Base-by-base conservation (phyloP, 2,113 vertebrate genomes). In the Megalops atlanticus region DNA sequence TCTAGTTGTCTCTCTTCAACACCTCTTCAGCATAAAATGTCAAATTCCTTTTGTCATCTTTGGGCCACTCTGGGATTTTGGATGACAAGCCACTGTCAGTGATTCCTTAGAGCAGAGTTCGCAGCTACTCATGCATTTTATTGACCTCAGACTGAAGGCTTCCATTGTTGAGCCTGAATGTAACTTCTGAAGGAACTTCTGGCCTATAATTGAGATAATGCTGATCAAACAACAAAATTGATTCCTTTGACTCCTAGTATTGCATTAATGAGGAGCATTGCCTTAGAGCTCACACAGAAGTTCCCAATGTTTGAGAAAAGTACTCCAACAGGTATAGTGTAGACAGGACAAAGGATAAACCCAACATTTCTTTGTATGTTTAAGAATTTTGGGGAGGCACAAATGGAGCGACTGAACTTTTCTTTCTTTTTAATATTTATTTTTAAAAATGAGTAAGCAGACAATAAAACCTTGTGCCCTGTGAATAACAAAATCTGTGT, bases 401-500 rank as follows among this genome's bases (percentile, higher is more conserved):
- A 80, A 49, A 78, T 27, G 1, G 10, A 75, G 36, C 0, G 15
- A 73, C 36, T 33, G 21, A 4, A 74, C 77, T 38, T 15, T 75
- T 77, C 86, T 91, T 90, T 35, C 72, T 81, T 91, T 81, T 85
- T 87, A 81, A 84, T 49, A 94, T 97, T 97, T 95, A 95, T 97
- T 95, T 92, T 95, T 93, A 94, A 96, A 96, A 96, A 97, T 91
- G 93, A 93, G 89, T 94, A 93, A 95, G 93, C 90, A 94, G 91
- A 93, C 35, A 84, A 88, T 91, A 81, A 90, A 89, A 85, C 87
- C 40, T 82, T 88, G 88, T 94, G 92, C 91, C 90, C 91, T 90
- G 91, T 93, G 89, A 92, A 94, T 93, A 93, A 89, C 91, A 93
- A 94, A 93, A 92, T 90, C 91, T 91, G 90, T 93, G 92, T 87